Evolutionary conservation across 1,140 invertebrate genomes (phyloP).

Genomic region (Lordiphosa mommai): DNA sequence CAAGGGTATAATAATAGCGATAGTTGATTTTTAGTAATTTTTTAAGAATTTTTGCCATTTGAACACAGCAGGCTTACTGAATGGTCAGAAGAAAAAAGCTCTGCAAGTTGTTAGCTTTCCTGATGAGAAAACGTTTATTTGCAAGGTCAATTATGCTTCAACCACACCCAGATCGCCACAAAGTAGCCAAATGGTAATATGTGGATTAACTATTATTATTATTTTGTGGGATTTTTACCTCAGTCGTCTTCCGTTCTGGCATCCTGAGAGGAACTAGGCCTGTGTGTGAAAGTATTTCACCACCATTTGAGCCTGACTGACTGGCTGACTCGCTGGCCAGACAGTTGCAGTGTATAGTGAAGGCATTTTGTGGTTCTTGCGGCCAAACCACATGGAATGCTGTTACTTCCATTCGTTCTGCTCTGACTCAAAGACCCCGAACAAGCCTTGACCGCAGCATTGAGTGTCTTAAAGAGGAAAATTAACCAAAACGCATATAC

Average conservation of each 20-base stretch:
- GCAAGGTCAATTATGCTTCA: too few relatives aligned
- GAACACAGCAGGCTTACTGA: too few relatives aligned
- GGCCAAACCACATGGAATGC: conserved; percentile 56
- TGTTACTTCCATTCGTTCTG: conserved; percentile 35
- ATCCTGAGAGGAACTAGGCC: conserved; percentile 11
- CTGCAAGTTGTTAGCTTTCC: too few relatives aligned
- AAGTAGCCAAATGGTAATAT: too few relatives aligned
- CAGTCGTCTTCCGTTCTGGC: background rate
- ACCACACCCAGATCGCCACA: too few relatives aligned
- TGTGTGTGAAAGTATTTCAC: conserved; percentile 32
- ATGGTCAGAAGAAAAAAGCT: too few relatives aligned
- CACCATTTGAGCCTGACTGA: conserved; percentile 9
- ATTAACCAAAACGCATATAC: conserved; percentile 47
- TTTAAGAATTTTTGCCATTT: too few relatives aligned
- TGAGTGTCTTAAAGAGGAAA: conserved; percentile 76
- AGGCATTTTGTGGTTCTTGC: conserved; percentile 61
- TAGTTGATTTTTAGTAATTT: too few relatives aligned
- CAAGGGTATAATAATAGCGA: too few relatives aligned
- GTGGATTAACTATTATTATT: too few relatives aligned
- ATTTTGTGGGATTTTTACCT: background rate
- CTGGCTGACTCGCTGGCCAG: conserved; percentile 13
- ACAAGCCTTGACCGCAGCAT: conserved; percentile 51
- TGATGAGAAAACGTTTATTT: too few relatives aligned
- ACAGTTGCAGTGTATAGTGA: conserved; percentile 28
- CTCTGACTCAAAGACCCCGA: conserved; percentile 27